Evolutionary conservation across 2,888 invertebrate genomes (phyloP), one percentile per base, ranked within the genome.

Genomic region (Dryomyza anilis): DNA sequence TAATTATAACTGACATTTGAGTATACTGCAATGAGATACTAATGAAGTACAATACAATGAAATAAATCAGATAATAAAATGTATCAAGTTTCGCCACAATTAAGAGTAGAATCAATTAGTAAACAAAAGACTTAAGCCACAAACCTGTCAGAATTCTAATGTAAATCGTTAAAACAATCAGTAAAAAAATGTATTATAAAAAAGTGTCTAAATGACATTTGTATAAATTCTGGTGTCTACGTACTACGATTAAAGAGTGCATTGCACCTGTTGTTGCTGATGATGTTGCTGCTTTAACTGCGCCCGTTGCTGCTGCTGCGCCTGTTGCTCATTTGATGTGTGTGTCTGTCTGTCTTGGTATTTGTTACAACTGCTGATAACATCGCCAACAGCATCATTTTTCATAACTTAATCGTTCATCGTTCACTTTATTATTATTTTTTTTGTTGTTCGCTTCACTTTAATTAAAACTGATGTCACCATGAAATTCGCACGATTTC

Each of bases 401-500:
- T n/a, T n/a, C n/a, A n/a, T n/a, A n/a, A n/a, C n/a, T n/a, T n/a
- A n/a, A n/a, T n/a, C n/a, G n/a, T n/a, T n/a, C n/a, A n/a, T n/a
- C n/a, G n/a, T n/a, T n/a, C n/a, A n/a, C n/a, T n/a, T n/a, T n/a
- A n/a, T n/a, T n/a, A n/a, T n/a, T n/a, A n/a, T n/a, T n/a, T n/a
- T n/a, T n/a, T n/a, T n/a, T n/a, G n/a, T n/a, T n/a, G n/a, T n/a
- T n/a, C n/a, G n/a, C n/a, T n/a, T n/a, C n/a, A n/a, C n/a, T n/a
- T 33, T 30, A 55, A 55, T 55, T 55, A 16, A 55, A 30, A 33
- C 36, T 4, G 36, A 21, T 55, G 55, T 55, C 55, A 55, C 50
- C 50, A 21, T 19, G 27, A 55, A 55, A 55, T 55, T 55, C 55
- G 36, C 55, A 55, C 55, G 55, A 55, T 55, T 55, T 55, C 55